Base-by-base conservation (phyloP, 2,113 vertebrate genomes). In the Psophia crepitans region DNA sequence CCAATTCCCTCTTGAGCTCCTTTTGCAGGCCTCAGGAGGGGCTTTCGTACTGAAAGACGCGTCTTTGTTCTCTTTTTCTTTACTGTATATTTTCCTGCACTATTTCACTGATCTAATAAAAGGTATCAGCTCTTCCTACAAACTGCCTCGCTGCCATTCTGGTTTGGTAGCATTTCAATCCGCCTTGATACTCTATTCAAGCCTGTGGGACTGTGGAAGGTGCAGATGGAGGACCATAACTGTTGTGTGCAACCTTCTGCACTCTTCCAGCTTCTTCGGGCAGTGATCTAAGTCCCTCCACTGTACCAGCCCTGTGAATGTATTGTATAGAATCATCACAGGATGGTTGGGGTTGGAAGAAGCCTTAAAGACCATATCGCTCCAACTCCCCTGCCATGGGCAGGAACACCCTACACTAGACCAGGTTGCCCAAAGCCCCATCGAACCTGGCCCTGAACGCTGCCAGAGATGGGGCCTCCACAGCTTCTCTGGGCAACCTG, bases 251-350 rank as follows among this genome's bases (percentile, higher is more conserved):
- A 3, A 24, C 12, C 44, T 28, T 60, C 49, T 61, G 20, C 28
- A 44, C 11, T 39, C n/a, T 64, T 58, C 19, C 78, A 71, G 27
- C 16, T 64, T 54, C 74, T 78, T 73, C 3, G 5, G 21, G 14
- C 24, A n/a, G 57, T 16, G 63, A 35, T 8, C 14, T 13, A 68
- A 66, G 35, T 35, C 24, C 44, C 46, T 81, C 49, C 60, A 43
- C 27, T 53, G 26, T 32, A 70, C 10, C 27, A 71, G 15, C 28
- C 63, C 70, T 28, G 14, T 1, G 2, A 48, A 26, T 0, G 0
- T 37, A 12, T 26, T 68, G 6, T 37, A 12, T 14, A 46, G 61
- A 46, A 80, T 64, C 24, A 43, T 30, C 49, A 58, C 37, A 75
- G 43, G 64, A 51, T 0, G 0, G 7, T 27, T 61, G 51, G 48